Evolutionary conservation across 2,888 invertebrate species (phyloP), one percentile per base, ranked within the genome.

Genomic region (Cephus nigrinus): DNA sequence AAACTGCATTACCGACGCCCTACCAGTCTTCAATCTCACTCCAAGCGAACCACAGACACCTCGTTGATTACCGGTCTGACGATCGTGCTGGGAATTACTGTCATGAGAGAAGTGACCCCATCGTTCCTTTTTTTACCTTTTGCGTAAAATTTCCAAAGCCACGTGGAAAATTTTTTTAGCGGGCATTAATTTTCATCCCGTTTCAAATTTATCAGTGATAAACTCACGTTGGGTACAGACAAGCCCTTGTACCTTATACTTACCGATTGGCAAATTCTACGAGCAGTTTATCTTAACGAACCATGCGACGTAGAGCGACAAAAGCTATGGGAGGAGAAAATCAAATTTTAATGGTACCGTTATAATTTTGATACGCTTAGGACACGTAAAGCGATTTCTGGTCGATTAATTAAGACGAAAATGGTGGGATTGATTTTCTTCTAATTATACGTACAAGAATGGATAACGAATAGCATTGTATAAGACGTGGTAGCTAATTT

Each of bases 1-100:
- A 86, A 89, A 87, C 87, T 86, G 86, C 85, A 88, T 89, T 88
- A 87, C 85, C 84, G 84, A 82, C 85, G 85, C 83, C 79, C 55
- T 69, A 74, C 69, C 32, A 12, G 36, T 34, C 74, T 71, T 71
- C 71, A 71, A 71, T 71, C 71, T 71, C 71, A 71, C 31, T 33
- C 12, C 71, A 33, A 5, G 71, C 12, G 71, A 71, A 71, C 71
- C 71, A 71, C 71, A 31, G 31, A 33, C 71, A 33, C 71, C 71
- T 55, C 55, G 23, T 55, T 71, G 71, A 71, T 71, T 71, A 33
- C 71, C 71, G 71, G 31, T 32, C 55, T 30, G 71, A 71, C 12
- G 31, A 71, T 33, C 31, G 71, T 55, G 55, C 23, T 55, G 9
- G 9, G 55, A 55, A 55, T 55, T 23, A 23, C 23, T 55, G 23